Conservation (phyloP, 2,797 vertebrate genomes). For the Pipistrellus kuhlii region DNA sequence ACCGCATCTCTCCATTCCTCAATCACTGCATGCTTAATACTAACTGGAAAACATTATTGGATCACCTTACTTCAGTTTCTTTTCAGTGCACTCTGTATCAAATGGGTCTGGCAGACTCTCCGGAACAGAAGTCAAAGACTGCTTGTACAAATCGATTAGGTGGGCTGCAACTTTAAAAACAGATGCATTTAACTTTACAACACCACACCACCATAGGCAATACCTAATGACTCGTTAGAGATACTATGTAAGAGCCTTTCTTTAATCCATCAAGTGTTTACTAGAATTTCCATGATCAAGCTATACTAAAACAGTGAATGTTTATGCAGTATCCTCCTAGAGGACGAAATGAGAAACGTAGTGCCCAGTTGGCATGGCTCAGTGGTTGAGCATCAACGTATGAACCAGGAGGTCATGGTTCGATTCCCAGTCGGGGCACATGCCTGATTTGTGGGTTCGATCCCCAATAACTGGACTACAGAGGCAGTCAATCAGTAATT, state of each 20-base stretch:
- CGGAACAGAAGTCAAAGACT: constrained; percentile 78
- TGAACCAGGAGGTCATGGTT: no score
- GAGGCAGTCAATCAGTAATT: no score
- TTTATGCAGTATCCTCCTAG: background rate
- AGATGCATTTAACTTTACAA: background rate
- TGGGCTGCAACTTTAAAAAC: constrained; percentile 85
- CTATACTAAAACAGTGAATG: background rate
- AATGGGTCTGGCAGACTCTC: constrained; percentile 31
- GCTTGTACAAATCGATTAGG: constrained; percentile 87
- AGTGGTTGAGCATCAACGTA: no score
- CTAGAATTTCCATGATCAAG: background rate
- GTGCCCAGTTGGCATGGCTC: no score
- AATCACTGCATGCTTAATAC: background rate
- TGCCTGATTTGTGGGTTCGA: no score
- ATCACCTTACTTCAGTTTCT: constrained; percentile 86
- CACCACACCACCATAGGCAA: background rate
- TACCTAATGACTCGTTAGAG: background rate
- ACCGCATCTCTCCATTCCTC: background rate
- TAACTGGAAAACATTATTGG: background rate
- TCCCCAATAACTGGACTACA: no score
- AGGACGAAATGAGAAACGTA: background rate
- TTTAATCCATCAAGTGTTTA: background rate
- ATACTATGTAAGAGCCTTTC: background rate
- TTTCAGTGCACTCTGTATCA: constrained; percentile 51
- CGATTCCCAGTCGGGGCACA: no score